Evolutionary conservation across 2,888 invertebrate genomes (phyloP).

Genomic region (Maniola hyperantus): DNA sequence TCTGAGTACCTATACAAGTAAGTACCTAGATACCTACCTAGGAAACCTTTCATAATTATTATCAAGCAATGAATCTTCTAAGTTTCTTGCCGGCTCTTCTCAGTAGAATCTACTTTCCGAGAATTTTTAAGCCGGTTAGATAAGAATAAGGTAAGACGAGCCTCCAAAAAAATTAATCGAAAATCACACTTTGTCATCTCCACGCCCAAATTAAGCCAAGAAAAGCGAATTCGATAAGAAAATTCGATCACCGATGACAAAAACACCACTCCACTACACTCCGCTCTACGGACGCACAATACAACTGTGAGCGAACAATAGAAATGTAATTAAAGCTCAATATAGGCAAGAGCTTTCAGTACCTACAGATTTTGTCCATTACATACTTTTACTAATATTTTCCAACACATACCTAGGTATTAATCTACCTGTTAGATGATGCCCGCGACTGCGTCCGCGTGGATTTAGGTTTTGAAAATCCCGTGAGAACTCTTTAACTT

Average conservation of each 20-base stretch:
- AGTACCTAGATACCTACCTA: too few relatives aligned
- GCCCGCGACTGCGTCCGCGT: too few relatives aligned
- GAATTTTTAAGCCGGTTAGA: too few relatives aligned
- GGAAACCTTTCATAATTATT: too few relatives aligned
- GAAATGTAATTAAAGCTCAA: conserved; percentile 34
- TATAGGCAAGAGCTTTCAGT: conserved; percentile 23
- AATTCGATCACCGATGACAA: conserved; percentile 20
- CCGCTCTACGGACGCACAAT: conserved; percentile 20
- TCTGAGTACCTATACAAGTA: too few relatives aligned
- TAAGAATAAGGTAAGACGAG: too few relatives aligned
- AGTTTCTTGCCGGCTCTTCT: too few relatives aligned
- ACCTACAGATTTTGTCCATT: not conserved
- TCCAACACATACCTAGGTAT: not conserved
- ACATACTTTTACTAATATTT: not conserved
- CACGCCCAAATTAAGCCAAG: conserved; percentile 19
- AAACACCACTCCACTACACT: conserved; percentile 21
- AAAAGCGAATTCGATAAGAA: conserved; percentile 7
- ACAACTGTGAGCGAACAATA: conserved; percentile 34
- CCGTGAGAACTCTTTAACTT: too few relatives aligned
- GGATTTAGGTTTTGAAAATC: too few relatives aligned
- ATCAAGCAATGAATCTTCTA: too few relatives aligned
- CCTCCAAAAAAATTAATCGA: conserved; percentile 1
- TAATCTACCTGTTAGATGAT: too few relatives aligned
- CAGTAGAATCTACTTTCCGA: too few relatives aligned
- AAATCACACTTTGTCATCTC: conserved; percentile 22